Conservation (phyloP, 2,113 vertebrate genomes). For the Cyrtonyx montezumae region DNA sequence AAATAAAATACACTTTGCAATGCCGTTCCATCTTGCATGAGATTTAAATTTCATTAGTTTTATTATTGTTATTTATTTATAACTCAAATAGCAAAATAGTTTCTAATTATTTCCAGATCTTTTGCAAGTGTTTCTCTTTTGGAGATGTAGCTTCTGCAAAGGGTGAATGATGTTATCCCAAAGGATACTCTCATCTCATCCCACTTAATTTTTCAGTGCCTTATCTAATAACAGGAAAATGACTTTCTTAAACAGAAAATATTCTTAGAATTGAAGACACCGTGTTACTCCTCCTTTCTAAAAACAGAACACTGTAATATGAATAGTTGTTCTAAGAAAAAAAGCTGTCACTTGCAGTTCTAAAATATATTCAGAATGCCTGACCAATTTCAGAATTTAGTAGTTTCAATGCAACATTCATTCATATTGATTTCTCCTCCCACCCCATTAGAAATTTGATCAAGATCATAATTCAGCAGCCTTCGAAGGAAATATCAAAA, state of each 20-base stretch:
- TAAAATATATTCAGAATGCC: not conserved
- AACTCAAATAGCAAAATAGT: conserved; percentile 55
- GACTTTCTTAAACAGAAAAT: conserved; percentile 47
- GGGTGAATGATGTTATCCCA: conserved; percentile 67
- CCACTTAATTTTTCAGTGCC: conserved; percentile 70
- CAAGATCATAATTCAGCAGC: not conserved
- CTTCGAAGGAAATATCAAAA: conserved; percentile 9
- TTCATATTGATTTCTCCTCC: not conserved
- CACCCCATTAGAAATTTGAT: not conserved
- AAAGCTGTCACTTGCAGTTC: conserved; percentile 5
- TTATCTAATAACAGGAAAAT: conserved; percentile 80
- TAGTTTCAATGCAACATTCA: not conserved
- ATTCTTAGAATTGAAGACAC: conserved; percentile 11
- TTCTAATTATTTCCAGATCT: conserved; percentile 80
- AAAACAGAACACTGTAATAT: conserved; percentile 15
- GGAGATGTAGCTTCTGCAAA: conserved; percentile 49
- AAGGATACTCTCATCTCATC: conserved; percentile 72
- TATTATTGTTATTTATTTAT: conserved; percentile 36
- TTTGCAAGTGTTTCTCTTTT: conserved; percentile 47
- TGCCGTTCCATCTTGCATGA: conserved; percentile 72
- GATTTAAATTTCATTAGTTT: conserved; percentile 62
- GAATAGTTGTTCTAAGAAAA: conserved; percentile 11
- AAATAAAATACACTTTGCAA: conserved; percentile 35
- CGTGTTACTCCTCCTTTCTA: conserved; percentile 6
- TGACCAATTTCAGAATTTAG: not conserved